These are phyloP conservation scores for Cecropterus lyciades DNA, from an alignment of 1,140 invertebrate genomes.

Conservation along the genomic window DNA sequence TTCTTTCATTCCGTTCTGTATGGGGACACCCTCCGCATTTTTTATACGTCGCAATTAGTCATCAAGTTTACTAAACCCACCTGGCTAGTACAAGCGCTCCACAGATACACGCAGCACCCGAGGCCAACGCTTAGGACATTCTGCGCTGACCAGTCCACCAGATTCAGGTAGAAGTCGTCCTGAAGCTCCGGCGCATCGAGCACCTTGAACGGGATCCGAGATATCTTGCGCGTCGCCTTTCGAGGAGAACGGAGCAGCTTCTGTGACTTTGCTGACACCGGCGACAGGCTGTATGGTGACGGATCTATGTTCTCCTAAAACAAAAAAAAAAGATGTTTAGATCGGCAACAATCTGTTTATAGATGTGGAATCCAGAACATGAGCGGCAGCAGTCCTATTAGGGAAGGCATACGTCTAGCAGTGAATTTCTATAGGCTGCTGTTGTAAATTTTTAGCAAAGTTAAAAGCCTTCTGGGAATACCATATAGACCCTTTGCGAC, in stretches of 20 bases:
- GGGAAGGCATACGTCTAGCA: too few relatives aligned
- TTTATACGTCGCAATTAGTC: too few relatives aligned
- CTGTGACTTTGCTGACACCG: slow-evolving; percentile 97
- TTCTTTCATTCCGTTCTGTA: too few relatives aligned
- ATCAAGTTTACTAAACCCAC: slow-evolving; percentile 71
- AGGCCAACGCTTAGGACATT: slow-evolving; percentile 99
- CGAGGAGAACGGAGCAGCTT: slow-evolving; percentile 96
- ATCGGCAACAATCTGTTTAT: too few relatives aligned
- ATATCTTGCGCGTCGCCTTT: slow-evolving; percentile 98
- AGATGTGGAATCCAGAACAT: too few relatives aligned
- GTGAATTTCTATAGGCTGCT: too few relatives aligned
- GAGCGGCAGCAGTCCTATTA: too few relatives aligned
- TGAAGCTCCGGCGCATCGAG: slow-evolving; percentile 99
- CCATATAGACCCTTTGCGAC: too few relatives aligned
- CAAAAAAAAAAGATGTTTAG: too few relatives aligned
- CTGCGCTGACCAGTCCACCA: slow-evolving; percentile 99
- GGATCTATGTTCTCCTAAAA: slow-evolving; percentile 86
- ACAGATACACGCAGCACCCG: slow-evolving; percentile 98
- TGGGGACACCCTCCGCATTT: too few relatives aligned
- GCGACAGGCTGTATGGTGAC: slow-evolving; percentile 96
- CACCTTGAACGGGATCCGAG: slow-evolving; percentile 98
- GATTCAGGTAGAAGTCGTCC: slow-evolving; percentile 99
- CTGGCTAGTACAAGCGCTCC: slow-evolving; percentile 99
- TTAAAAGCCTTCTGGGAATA: too few relatives aligned
- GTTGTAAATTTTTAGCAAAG: too few relatives aligned